A percentile compares a stretch with the other conserved stretches of the same genome.
phyloP scores from a whole-genome alignment of 1,140 invertebrate species.

The Cheumatopsyche charites region DNA sequence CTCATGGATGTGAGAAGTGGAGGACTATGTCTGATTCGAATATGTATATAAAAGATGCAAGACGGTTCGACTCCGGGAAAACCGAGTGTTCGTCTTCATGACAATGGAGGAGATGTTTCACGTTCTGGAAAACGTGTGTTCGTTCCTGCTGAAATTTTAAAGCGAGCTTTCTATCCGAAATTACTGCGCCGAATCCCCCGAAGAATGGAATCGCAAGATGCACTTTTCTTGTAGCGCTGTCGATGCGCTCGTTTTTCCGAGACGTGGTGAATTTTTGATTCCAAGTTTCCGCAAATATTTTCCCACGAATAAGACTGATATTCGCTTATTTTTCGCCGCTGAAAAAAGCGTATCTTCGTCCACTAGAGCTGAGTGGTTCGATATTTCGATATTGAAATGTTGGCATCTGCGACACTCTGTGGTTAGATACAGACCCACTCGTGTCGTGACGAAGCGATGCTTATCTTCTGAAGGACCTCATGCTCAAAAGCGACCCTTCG shows the following conservation, averaged over 20 bases:
- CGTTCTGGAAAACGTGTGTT: not conserved
- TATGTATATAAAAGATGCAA: constrained; percentile 19
- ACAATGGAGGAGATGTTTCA: not conserved
- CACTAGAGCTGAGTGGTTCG: constrained; percentile 20
- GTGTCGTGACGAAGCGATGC: constrained; percentile 21
- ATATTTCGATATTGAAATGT: constrained; percentile 27
- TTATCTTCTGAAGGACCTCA: constrained; percentile 1
- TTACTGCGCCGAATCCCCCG: constrained; percentile 30
- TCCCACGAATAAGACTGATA: not conserved
- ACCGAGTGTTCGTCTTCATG: constrained; percentile 13
- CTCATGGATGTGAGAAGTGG: too few relatives aligned
- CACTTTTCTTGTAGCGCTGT: constrained; percentile 39
- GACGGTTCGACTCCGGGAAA: constrained; percentile 6
- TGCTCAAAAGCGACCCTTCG: constrained; percentile 24
- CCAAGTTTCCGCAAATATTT: not conserved
- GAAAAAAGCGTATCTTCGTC: not conserved
- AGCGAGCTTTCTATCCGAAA: constrained; percentile 30
- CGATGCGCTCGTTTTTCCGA: constrained; percentile 22
- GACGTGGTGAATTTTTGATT: not conserved
- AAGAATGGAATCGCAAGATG: constrained; percentile 34
- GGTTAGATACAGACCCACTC: constrained; percentile 18
- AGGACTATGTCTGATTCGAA: too few relatives aligned
- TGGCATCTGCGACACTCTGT: constrained; percentile 22
- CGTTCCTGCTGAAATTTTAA: constrained; percentile 32
- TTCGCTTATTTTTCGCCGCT: constrained; percentile 3